Evolutionary conservation across 2,888 invertebrate genomes (phyloP).

Genomic region (Euplagia quadripunctaria): DNA sequence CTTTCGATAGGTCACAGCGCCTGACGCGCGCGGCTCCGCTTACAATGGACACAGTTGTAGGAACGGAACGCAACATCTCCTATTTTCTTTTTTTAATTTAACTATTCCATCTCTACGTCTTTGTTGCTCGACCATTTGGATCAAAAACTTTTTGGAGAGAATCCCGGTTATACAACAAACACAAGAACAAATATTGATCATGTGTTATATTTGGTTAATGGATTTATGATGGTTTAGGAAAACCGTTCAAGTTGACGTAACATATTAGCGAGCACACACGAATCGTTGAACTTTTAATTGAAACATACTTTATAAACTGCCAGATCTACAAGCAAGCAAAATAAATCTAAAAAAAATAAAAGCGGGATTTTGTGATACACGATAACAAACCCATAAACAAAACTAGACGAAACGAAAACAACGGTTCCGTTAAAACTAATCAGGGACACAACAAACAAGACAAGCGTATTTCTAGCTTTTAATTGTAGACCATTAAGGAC

Average conservation of each 20-base stretch:
- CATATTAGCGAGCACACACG: conserved; percentile 70
- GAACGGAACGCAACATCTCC: conserved; percentile 73
- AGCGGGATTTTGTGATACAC: conserved; percentile 34
- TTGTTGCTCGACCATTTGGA: conserved; percentile 68
- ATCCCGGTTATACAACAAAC: conserved; percentile 52
- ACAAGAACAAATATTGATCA: conserved; percentile 74
- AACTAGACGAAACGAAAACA: neutral
- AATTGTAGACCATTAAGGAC: conserved; percentile 20
- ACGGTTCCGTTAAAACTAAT: conserved; percentile 1
- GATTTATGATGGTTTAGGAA: conserved; percentile 72
- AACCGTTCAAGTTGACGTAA: conserved; percentile 63
- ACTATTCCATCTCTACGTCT: conserved; percentile 73
- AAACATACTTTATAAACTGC: conserved; percentile 40
- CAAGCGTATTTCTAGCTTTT: conserved; percentile 7
- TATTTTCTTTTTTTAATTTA: conserved; percentile 74
- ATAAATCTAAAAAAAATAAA: conserved; percentile 35
- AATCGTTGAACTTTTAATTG: conserved; percentile 66
- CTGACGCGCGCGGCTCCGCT: conserved; percentile 57
- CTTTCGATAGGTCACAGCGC: conserved; percentile 61
- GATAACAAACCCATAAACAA: conserved; percentile 15
- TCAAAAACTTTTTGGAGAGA: conserved; percentile 66
- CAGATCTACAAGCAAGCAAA: conserved; percentile 1
- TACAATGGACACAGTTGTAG: conserved; percentile 61
- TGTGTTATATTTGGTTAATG: conserved; percentile 63
- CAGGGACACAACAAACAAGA: neutral